A percentile compares a stretch with the other conserved stretches of the same genome.
Conservation (phyloP, 2,888 invertebrate species). For the Parnassius glacialis region DNA sequence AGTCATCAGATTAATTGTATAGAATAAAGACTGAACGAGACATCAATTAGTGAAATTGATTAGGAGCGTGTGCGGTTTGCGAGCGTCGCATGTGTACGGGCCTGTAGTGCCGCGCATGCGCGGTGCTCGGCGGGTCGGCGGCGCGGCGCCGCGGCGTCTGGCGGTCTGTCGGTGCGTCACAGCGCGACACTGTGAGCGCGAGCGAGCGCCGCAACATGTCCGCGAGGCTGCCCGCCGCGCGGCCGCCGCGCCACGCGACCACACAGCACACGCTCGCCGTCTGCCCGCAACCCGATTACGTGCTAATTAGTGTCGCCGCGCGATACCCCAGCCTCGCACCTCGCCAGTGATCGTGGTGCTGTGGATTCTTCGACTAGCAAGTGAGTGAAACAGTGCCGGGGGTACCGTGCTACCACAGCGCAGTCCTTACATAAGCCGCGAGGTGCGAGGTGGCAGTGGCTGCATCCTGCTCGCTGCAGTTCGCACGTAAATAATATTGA, state of each 20-base stretch:
- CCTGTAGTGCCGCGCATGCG: conserved; percentile 12
- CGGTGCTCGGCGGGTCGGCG: conserved; percentile 8
- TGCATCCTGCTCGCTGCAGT: conserved; percentile 9
- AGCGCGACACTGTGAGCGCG: conserved; percentile 10
- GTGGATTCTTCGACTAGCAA: conserved; percentile 8
- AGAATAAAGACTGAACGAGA: too few species aligned
- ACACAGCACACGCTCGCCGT: conserved; percentile 19
- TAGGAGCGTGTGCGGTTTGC: too few species aligned
- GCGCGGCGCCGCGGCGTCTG: conserved; percentile 18
- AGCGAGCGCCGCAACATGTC: conserved; percentile 29
- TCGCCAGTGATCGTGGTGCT: conserved; percentile 11
- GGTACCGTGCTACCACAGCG: not conserved
- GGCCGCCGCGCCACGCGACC: conserved; percentile 2
- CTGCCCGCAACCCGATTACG: conserved; percentile 7
- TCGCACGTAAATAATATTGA: conserved; percentile 33
- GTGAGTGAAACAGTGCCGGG: conserved; percentile 23
- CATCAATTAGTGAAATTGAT: too few species aligned
- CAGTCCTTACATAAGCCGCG: conserved; percentile 28
- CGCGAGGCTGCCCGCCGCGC: conserved; percentile 23
- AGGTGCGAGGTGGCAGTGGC: conserved; percentile 4
- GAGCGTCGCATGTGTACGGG: not conserved
- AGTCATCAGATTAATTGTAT: too few species aligned
- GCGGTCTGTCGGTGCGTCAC: conserved; percentile 14
- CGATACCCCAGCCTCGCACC: conserved; percentile 15
- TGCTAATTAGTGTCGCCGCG: conserved; percentile 6